A percentile compares a stretch with the other conserved stretches of the same genome.
Conservation (phyloP, 2,797 vertebrate genomes). For the Platyrinchus mystaceus region DNA sequence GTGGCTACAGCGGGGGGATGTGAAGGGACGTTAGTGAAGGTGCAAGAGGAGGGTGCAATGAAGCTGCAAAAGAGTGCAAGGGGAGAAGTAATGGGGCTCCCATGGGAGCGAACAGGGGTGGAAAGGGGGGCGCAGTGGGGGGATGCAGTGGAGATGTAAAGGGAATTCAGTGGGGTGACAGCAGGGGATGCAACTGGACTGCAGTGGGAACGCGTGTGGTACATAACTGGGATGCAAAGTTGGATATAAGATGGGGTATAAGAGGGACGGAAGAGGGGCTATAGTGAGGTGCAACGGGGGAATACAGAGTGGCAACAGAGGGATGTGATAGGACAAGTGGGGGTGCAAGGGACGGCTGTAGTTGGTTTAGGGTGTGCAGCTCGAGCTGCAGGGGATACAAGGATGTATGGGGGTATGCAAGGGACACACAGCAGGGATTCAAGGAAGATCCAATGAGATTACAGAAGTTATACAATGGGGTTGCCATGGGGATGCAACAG, state of each 20-base stretch:
- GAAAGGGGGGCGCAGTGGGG: background rate
- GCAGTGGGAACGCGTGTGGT: background rate
- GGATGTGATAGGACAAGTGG: background rate
- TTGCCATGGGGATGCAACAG: background rate
- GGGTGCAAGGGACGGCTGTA: background rate
- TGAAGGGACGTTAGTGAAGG: background rate
- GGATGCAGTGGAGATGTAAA: background rate
- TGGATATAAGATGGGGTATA: fast-evolving
- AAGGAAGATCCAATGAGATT: background rate
- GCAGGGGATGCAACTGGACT: background rate
- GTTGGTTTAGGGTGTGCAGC: too few relatives aligned
- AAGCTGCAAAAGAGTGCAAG: background rate
- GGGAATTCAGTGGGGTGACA: background rate
- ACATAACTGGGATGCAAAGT: too few relatives aligned
- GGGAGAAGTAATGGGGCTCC: background rate
- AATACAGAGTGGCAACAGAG: background rate
- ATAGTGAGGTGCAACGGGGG: background rate
- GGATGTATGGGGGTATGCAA: background rate
- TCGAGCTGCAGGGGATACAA: background rate
- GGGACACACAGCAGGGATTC: background rate
- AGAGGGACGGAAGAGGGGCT: background rate
- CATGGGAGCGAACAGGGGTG: too few relatives aligned
- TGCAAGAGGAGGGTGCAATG: too few relatives aligned
- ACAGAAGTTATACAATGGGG: background rate
- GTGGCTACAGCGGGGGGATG: background rate